Percentiles rank a stretch among this genome's conserved stretches.
phyloP scores from a whole-genome alignment of 1,140 invertebrate genomes.

The Drosophila ohnishii region DNA sequence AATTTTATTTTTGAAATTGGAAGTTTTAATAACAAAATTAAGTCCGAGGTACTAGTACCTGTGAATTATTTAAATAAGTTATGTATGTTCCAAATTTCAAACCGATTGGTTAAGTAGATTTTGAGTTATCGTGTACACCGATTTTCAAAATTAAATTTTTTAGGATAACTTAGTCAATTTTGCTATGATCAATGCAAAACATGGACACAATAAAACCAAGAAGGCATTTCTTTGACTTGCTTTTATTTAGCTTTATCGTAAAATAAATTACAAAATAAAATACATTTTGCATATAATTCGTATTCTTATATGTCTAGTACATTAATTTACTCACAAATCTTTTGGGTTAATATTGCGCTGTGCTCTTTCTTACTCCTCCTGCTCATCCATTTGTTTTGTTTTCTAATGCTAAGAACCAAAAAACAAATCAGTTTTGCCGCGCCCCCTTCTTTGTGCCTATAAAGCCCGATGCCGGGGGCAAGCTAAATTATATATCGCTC shows the following conservation, averaged over 20 bases:
- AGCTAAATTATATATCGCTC: constrained; percentile 23
- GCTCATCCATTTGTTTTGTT: constrained; percentile 38
- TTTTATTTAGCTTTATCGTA: constrained; percentile 75
- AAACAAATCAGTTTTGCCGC: constrained; percentile 53
- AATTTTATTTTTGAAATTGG: too few species aligned
- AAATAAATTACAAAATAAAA: constrained; percentile 81
- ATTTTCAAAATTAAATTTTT: too few species aligned
- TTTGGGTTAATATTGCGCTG: constrained; percentile 78
- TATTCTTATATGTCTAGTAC: constrained; percentile 66
- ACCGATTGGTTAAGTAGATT: too few species aligned
- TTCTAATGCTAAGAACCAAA: constrained; percentile 49
- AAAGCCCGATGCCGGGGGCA: constrained; percentile 31
- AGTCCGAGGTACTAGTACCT: too few species aligned
- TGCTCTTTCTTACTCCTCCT: constrained; percentile 27
- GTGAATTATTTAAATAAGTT: too few species aligned
- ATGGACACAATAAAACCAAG: background rate
- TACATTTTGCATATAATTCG: constrained; percentile 73
- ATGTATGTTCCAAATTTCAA: too few species aligned
- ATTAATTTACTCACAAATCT: constrained; percentile 76
- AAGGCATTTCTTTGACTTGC: constrained; percentile 54
- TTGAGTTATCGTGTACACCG: too few species aligned
- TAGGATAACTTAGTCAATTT: too few species aligned
- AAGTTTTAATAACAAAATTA: too few species aligned
- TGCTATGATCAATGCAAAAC: too few species aligned
- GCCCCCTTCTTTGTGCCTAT: constrained; percentile 42